Evolutionary conservation across 37 sponge, comb jelly and placozoan genomes (phyloP).

Genomic region (Crambe crambe): DNA sequence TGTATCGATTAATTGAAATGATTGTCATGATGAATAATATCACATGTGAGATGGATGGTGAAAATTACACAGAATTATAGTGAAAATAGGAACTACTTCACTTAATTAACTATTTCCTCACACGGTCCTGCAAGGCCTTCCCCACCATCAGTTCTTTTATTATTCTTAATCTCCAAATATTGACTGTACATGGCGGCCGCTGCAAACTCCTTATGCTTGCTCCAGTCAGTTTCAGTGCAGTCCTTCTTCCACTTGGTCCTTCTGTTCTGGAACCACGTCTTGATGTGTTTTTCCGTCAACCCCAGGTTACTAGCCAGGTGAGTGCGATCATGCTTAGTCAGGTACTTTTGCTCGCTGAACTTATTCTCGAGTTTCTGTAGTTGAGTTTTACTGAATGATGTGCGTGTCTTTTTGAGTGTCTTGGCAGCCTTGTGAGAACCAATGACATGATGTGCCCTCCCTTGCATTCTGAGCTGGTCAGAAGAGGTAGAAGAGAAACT

Average conservation of each 20-base stretch:
- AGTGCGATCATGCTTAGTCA: conserved; percentile 57
- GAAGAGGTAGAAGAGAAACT: not conserved
- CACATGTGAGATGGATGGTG: too few relatives aligned
- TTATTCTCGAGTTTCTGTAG: conserved; percentile 57
- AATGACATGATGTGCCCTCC: too few relatives aligned
- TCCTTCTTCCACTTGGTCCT: conserved; percentile 73
- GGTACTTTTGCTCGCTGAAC: conserved; percentile 67
- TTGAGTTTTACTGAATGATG: conserved; percentile 60
- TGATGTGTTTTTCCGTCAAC: conserved; percentile 74
- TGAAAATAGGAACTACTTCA: too few relatives aligned
- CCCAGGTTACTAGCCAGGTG: conserved; percentile 43
- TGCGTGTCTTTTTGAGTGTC: conserved; percentile 61
- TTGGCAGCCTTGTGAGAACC: not conserved
- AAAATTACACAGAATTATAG: too few relatives aligned
- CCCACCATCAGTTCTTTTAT: too few relatives aligned
- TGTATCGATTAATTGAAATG: too few relatives aligned
- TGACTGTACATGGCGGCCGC: conserved; percentile 77
- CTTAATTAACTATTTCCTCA: too few relatives aligned
- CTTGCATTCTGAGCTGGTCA: not conserved
- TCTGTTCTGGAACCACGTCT: conserved; percentile 86
- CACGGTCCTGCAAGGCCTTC: too few relatives aligned
- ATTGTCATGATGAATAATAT: too few relatives aligned
- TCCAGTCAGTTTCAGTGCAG: conserved; percentile 69
- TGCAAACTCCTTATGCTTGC: conserved; percentile 64
- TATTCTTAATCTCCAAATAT: conserved; percentile 27